A percentile compares a stretch with the other conserved stretches of the same genome.
Evolutionary conservation across 2,113 vertebrate species (phyloP).

Genomic region (Dicentrarchus labrax): DNA sequence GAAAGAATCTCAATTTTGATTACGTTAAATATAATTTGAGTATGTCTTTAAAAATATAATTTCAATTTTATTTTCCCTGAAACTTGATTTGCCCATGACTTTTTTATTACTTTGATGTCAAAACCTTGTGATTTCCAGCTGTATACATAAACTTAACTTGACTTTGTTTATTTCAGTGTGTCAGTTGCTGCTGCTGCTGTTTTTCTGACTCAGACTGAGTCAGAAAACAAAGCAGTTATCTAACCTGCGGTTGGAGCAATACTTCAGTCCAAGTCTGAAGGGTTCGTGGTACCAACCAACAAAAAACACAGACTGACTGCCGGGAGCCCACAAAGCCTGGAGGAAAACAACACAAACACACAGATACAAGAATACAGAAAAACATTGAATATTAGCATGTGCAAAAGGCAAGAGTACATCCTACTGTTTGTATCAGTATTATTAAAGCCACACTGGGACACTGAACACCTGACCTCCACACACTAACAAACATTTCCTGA

Average conservation of each 20-base stretch:
- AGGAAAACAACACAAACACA: constrained; percentile 12
- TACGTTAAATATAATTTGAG: no score
- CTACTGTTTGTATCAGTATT: not conserved
- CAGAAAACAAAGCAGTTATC: not conserved
- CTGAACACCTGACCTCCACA: not conserved
- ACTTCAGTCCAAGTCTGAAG: constrained; percentile 85
- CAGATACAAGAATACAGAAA: not conserved
- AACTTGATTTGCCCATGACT: no score
- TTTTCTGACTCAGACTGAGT: not conserved
- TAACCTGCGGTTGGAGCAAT: constrained; percentile 86
- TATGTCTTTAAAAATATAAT: no score
- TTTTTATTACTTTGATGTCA: not conserved
- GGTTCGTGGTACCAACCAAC: constrained; percentile 85
- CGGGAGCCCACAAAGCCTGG: constrained; percentile 82
- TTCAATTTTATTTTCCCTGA: no score
- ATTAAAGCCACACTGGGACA: not conserved
- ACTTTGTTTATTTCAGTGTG: not conserved
- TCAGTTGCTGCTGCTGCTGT: not conserved
- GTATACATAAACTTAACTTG: not conserved
- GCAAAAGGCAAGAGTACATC: not conserved
- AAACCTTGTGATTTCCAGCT: not conserved
- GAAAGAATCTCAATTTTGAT: no score
- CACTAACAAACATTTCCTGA: not conserved
- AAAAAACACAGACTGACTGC: constrained; percentile 75
- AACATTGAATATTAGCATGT: not conserved